Evolutionary conservation across 2,888 invertebrate species (phyloP).

Genomic region (Clivina fossor): DNA sequence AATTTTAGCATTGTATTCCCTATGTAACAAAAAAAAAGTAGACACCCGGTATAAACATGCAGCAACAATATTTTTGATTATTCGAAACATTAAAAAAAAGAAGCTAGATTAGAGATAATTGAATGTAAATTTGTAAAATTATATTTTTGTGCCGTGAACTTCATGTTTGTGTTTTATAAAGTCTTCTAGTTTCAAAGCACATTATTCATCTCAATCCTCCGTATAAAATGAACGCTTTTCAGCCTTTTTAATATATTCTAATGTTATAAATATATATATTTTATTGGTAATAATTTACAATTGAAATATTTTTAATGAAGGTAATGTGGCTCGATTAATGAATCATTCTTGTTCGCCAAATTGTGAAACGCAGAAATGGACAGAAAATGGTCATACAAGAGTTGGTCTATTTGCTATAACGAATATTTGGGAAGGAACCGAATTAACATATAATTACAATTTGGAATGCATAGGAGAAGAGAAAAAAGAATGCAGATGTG

Average conservation of each 20-base stretch:
- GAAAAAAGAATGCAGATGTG: slow-evolving; percentile 85
- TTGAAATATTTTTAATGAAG: slow-evolving; percentile 38
- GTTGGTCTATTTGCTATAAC: slow-evolving; percentile 86
- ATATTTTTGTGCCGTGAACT: too few species aligned
- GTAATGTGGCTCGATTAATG: slow-evolving; percentile 67
- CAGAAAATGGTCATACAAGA: slow-evolving; percentile 85
- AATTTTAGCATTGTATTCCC: too few species aligned
- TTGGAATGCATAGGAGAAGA: slow-evolving; percentile 78
- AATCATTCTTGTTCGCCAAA: slow-evolving; percentile 97
- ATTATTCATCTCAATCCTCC: too few species aligned
- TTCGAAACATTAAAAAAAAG: slow-evolving; percentile 44
- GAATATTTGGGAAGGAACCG: slow-evolving; percentile 80
- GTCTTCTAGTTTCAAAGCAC: too few species aligned
- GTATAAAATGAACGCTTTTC: too few species aligned
- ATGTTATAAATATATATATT: too few species aligned
- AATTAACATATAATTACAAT: slow-evolving; percentile 95
- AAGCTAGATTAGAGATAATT: slow-evolving; percentile 75
- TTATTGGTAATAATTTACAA: too few species aligned
- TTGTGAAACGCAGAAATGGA: slow-evolving; percentile 96
- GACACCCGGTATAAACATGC: slow-evolving; percentile 7
- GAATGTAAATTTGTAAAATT: too few species aligned
- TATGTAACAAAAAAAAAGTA: too few species aligned
- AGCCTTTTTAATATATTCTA: too few species aligned
- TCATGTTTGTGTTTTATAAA: too few species aligned
- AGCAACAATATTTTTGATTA: too few species aligned